Conservation (phyloP, 53 echinoderm and acorn worm genomes). For the Henricia sp. region DNA sequence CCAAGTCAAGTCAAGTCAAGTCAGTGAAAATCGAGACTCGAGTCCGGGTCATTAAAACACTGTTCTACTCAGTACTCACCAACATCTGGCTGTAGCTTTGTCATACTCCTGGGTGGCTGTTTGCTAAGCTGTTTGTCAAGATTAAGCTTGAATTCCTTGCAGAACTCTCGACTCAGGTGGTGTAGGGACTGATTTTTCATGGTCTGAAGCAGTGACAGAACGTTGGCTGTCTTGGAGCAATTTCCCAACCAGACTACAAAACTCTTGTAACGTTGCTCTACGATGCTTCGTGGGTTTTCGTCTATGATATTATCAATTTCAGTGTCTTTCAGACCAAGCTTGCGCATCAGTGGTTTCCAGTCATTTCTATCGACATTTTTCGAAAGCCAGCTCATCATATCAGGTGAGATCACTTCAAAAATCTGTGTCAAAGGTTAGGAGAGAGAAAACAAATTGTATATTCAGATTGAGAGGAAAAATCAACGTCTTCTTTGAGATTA, state of each 20-base stretch:
- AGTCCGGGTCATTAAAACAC: too few relatives aligned
- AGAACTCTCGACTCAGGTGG: slow-evolving; percentile 9
- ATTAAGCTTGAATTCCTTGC: slow-evolving; percentile 7
- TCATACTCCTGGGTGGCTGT: not conserved
- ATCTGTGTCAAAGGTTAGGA: not conserved
- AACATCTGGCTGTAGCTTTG: not conserved
- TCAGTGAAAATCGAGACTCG: too few relatives aligned
- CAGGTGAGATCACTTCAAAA: not conserved
- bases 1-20: too few relatives aligned
- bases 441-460: too few relatives aligned
- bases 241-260: slow-evolving; percentile 9
- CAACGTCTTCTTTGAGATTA: too few relatives aligned
- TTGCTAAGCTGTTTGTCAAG: not conserved
- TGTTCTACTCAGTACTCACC: not conserved
- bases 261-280: slow-evolving; percentile 9
- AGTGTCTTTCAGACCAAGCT: not conserved
- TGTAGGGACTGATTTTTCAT: not conserved
- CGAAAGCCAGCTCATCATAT: slow-evolving; percentile 14
- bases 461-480: too few relatives aligned
- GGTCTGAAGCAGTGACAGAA: not conserved
- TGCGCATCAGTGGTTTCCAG: slow-evolving; percentile 41
- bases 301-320: not conserved
- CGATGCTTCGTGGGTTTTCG: not conserved
- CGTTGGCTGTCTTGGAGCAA: not conserved
- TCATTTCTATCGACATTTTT: slow-evolving; percentile 6